Percentiles rank a stretch among this genome's conserved stretches.
Evolutionary conservation across 2,888 invertebrate genomes (phyloP).

Genomic region (Spatulosminthurus flaviceps): DNA sequence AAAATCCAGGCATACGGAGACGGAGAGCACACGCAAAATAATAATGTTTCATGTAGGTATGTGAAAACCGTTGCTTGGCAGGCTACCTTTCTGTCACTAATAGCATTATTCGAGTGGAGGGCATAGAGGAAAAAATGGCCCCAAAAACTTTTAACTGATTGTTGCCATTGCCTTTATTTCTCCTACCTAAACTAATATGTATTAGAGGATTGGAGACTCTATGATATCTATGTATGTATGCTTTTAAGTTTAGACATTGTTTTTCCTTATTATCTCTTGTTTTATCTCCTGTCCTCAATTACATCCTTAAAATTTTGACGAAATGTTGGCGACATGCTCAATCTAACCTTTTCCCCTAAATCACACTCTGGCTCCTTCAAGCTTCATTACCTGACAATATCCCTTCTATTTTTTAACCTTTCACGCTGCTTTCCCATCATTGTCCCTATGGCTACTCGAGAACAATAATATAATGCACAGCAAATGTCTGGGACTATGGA

Average conservation of each 20-base stretch:
- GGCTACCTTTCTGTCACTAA: slow-evolving; percentile 46
- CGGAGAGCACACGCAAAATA: slow-evolving; percentile 24
- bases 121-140: too few species aligned
- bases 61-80: slow-evolving; percentile 25
- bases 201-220: too few species aligned
- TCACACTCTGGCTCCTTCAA: slow-evolving; percentile 36
- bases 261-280: slow-evolving; percentile 44
- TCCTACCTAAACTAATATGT: too few species aligned
- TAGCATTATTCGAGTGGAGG: too few species aligned
- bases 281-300: slow-evolving; percentile 48
- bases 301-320: slow-evolving; percentile 48
- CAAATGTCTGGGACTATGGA: too few species aligned
- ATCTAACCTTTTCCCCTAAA: slow-evolving; percentile 33
- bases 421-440: background rate
- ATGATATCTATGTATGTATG: background rate
- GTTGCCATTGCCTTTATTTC: background rate
- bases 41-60: slow-evolving; percentile 30
- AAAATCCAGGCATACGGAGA: background rate
- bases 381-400: slow-evolving; percentile 12
- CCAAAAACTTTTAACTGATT: background rate
- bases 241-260: background rate
- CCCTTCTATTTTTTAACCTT: background rate
- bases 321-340: slow-evolving; percentile 50
- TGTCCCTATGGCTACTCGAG: background rate
- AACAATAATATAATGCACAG: too few species aligned